These are phyloP conservation scores for Asteroscopus sphinx DNA, from an alignment of 2,888 invertebrate genomes.

Conservation along the genomic window DNA sequence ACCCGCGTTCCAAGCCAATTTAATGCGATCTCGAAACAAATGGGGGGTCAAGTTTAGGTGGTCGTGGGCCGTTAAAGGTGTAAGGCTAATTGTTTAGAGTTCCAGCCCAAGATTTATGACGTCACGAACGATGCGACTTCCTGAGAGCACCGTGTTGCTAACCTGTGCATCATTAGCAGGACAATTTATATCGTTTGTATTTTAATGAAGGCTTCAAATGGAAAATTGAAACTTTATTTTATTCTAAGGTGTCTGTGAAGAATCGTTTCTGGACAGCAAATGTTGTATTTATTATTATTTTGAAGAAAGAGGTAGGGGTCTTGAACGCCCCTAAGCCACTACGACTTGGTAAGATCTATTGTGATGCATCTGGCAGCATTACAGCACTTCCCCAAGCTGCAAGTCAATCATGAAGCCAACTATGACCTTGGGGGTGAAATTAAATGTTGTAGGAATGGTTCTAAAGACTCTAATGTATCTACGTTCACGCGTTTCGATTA, in stretches of 20 bases:
- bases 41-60: conserved; percentile 53
- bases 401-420: too few relatives aligned
- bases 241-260: background rate
- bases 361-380: too few relatives aligned
- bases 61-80: conserved; percentile 70
- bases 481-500: too few relatives aligned
- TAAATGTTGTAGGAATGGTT: too few relatives aligned
- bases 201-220: conserved; percentile 36
- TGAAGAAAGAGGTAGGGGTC: too few relatives aligned
- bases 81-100: conserved; percentile 81
- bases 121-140: conserved; percentile 71
- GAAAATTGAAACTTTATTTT: conserved; percentile 1
- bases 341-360: too few relatives aligned
- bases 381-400: too few relatives aligned
- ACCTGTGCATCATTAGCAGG: conserved; percentile 54
- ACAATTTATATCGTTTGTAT: conserved; percentile 43
- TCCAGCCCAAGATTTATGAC: conserved; percentile 75
- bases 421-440: too few relatives aligned
- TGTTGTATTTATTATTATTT: too few relatives aligned
- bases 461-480: too few relatives aligned
- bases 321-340: too few relatives aligned
- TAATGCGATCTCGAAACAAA: conserved; percentile 36
- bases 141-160: conserved; percentile 48
- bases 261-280: too few relatives aligned
- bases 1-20: conserved; percentile 45